Percentiles rank a stretch among this genome's conserved stretches.
Evolutionary conservation across 2,888 invertebrate species (phyloP).

Genomic region (Marronus borbonicus): DNA sequence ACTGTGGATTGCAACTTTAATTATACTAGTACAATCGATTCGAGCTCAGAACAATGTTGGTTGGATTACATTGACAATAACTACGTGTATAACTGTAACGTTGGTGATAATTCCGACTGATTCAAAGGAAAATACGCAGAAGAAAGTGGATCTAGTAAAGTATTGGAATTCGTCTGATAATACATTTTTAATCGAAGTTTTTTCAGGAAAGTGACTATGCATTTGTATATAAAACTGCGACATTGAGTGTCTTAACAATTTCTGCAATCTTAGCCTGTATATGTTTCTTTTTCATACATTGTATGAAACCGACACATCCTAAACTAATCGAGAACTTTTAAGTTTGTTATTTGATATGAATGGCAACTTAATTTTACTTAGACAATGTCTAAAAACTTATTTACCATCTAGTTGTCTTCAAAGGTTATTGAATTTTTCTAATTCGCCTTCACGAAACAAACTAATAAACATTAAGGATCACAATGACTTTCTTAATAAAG

Average conservation of each 20-base stretch:
- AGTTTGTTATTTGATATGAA: not conserved
- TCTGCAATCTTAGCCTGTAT: constrained; percentile 70
- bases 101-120: constrained; percentile 75
- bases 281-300: constrained; percentile 70
- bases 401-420: not conserved
- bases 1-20: constrained; percentile 77
- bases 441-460: constrained; percentile 61
- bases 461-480: constrained; percentile 78
- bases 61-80: constrained; percentile 74
- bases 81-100: constrained; percentile 74
- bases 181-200: constrained; percentile 31
- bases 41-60: constrained; percentile 79
- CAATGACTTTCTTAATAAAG: constrained; percentile 85
- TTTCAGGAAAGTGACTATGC: constrained; percentile 74
- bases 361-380: constrained; percentile 15
- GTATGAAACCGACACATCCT: constrained; percentile 71
- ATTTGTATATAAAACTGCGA: constrained; percentile 71
- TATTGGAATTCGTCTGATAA: constrained; percentile 15
- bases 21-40: constrained; percentile 78
- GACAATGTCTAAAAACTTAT: constrained; percentile 12
- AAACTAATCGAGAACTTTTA: constrained; percentile 50
- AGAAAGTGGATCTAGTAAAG: constrained; percentile 19
- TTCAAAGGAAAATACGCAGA: constrained; percentile 56
- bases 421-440: constrained; percentile 55
- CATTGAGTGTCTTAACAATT: constrained; percentile 69